Base-by-base conservation (phyloP, 2,888 invertebrate genomes). In the Allolobophora icterica region DNA sequence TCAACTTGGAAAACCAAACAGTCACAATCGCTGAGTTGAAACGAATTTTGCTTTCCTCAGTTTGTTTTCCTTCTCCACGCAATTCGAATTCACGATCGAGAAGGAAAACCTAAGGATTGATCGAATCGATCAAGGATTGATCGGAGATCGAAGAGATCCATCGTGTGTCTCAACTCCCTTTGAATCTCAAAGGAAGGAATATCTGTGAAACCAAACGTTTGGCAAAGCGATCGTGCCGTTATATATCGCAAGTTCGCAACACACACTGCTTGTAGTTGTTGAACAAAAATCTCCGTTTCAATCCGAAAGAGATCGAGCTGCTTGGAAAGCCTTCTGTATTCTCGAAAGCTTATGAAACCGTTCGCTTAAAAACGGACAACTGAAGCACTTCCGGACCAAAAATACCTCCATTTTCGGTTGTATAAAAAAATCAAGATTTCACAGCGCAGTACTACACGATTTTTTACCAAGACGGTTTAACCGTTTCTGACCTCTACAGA, bases 61-160 rank as follows among this genome's bases (percentile, higher is more conserved):
- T 71, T 11, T n/a, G 71, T 71, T 71, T 71, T 71, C 71, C 71
- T 71, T 71, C 30, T 8, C 11, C n/a, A 30, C n/a, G 71, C 71
- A 11, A 71, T n/a, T 71, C 71, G 71, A 71, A 71, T 71, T 71
- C n/a, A 71, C 71, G 71, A 71, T 71, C 71, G 71, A 11, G 71
- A 71, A 71, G 71, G 71, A 71, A 71, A 71, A 71, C 71, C 71
- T 71, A n/a, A 71, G 71, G 71, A 71, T n/a, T 71, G 30, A 71
- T 71, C 71, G 71, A 52, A 52, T 52, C 21, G 19, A 52, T 52
- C 52, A n/a, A 8, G 30, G 71, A 6, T 8, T 71, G 71, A 30
- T 71, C 71, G n/a, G n/a, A 71, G 71, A 71, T 71, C 11, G 71
- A 71, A 71, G 71, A 71, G 30, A 71, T 71, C n/a, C 6, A 52